Percentiles rank a stretch among this genome's conserved stretches.
Evolutionary conservation across 2,113 vertebrate genomes (phyloP).

Genomic region (Canis aureus): DNA sequence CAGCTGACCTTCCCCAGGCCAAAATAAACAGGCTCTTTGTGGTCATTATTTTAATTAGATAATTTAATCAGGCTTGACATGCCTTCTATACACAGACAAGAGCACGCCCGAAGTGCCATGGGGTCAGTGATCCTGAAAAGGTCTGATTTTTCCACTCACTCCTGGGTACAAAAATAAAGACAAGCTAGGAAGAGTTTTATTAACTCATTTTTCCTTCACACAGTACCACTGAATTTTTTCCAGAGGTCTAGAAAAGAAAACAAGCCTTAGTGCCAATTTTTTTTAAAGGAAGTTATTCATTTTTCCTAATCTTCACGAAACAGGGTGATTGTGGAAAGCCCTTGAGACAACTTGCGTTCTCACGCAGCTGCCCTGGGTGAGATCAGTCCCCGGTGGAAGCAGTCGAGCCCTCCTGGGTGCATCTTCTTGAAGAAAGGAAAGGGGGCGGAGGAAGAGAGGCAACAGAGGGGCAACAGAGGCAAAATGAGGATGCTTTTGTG

Average conservation of each 20-base stretch:
- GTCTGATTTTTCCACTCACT: neutral
- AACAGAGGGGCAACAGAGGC: neutral
- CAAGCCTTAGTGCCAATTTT: neutral
- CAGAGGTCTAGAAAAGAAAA: constrained; percentile 4
- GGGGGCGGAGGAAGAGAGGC: fast-evolving
- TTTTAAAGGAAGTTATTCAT: constrained; percentile 20
- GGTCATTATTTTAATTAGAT: constrained; percentile 52
- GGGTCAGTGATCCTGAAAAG: constrained; percentile 20
- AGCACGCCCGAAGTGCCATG: neutral
- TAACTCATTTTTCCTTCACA: neutral
- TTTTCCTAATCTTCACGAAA: neutral
- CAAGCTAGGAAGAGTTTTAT: neutral
- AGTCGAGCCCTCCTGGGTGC: no score
- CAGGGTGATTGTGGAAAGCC: neutral
- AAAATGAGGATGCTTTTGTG: neutral
- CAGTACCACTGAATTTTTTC: neutral
- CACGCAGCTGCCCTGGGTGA: no score
- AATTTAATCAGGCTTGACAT: neutral
- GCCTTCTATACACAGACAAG: constrained; percentile 14
- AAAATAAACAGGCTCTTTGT: constrained; percentile 42
- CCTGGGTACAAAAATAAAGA: constrained; percentile 4
- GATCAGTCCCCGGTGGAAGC: neutral
- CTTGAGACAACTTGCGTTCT: neutral
- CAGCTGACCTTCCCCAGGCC: neutral
- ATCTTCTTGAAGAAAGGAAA: neutral